Percentiles rank a stretch among this genome's conserved stretches.
These are phyloP conservation scores for Liparis tanakae DNA, from an alignment of 2,797 vertebrate species.

Conservation along the genomic window DNA sequence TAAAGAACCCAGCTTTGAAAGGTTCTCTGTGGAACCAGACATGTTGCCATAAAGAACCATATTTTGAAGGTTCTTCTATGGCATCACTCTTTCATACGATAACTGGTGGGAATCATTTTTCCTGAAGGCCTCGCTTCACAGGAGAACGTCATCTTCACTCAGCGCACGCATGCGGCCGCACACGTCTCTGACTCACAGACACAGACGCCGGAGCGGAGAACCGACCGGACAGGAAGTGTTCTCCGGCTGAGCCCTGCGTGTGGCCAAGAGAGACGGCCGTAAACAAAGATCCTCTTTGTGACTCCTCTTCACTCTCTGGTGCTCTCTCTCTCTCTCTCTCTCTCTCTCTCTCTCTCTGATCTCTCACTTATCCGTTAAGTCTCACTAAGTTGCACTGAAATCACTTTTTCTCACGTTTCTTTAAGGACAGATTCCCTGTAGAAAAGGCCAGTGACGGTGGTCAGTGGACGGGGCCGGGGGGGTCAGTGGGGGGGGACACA, in stretches of 20 bases:
- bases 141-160: slow-evolving; percentile 56
- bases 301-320: slow-evolving; percentile 61
- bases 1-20: too few relatives aligned
- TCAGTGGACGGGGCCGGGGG: slow-evolving; percentile 28
- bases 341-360: slow-evolving; percentile 52
- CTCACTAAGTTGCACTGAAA: slow-evolving; percentile 17
- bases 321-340: slow-evolving; percentile 43
- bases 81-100: slow-evolving; percentile 13
- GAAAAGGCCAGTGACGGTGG: not conserved
- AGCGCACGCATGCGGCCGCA: slow-evolving; percentile 33
- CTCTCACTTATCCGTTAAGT: slow-evolving; percentile 26
- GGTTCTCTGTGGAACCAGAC: too few relatives aligned
- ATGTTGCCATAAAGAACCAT: too few relatives aligned
- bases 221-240: slow-evolving; percentile 83
- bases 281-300: slow-evolving; percentile 84
- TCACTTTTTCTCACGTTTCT: not conserved
- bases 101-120: slow-evolving; percentile 1
- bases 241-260: slow-evolving; percentile 78
- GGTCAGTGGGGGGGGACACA: slow-evolving; percentile 53
- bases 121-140: not conserved
- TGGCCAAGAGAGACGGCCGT: slow-evolving; percentile 79
- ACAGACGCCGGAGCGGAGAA: slow-evolving; percentile 70
- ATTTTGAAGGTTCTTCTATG: too few relatives aligned
- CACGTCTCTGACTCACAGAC: slow-evolving; percentile 59
- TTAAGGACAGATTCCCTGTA: not conserved